Conservation (phyloP, 2,113 vertebrate species). For the Poeciliopsis turrubarensis region DNA sequence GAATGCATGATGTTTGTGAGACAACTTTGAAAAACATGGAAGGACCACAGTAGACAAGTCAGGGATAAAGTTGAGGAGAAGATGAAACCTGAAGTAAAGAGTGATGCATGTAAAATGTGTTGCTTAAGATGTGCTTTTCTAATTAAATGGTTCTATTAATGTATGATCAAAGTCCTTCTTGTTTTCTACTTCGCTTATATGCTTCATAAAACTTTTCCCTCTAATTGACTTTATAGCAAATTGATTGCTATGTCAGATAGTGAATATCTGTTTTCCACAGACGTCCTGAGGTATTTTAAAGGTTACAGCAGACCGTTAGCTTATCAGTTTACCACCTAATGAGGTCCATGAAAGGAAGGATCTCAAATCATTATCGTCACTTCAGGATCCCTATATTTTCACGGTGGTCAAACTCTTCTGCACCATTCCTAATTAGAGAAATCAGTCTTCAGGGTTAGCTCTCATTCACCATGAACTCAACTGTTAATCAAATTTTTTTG, state of each 20-base stretch:
- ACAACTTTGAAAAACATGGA: no score
- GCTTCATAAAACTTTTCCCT: conserved; percentile 7
- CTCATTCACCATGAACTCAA: conserved; percentile 27
- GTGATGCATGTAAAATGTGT: conserved; percentile 7
- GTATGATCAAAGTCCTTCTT: conserved; percentile 28
- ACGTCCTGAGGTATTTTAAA: conserved; percentile 18
- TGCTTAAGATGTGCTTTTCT: conserved; percentile 14
- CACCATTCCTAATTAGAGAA: conserved; percentile 20
- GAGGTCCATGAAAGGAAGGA: conserved; percentile 27
- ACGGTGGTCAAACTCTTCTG: background rate
- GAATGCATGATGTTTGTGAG: background rate
- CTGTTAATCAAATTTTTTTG: conserved; percentile 36
- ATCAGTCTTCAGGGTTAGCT: conserved; percentile 22
- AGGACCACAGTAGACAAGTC: no score
- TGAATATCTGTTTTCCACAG: conserved; percentile 10
- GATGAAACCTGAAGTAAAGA: background rate
- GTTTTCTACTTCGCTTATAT: conserved; percentile 10
- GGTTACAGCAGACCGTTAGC: conserved; percentile 1
- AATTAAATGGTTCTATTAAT: conserved; percentile 15
- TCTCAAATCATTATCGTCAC: background rate
- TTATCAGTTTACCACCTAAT: conserved; percentile 26
- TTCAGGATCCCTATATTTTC: conserved; percentile 13
- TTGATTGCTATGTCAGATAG: background rate
- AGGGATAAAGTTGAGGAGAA: no score
- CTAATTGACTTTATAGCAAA: conserved; percentile 15